Conservation (phyloP, 2,113 vertebrate genomes). For the Propithecus coquereli region DNA sequence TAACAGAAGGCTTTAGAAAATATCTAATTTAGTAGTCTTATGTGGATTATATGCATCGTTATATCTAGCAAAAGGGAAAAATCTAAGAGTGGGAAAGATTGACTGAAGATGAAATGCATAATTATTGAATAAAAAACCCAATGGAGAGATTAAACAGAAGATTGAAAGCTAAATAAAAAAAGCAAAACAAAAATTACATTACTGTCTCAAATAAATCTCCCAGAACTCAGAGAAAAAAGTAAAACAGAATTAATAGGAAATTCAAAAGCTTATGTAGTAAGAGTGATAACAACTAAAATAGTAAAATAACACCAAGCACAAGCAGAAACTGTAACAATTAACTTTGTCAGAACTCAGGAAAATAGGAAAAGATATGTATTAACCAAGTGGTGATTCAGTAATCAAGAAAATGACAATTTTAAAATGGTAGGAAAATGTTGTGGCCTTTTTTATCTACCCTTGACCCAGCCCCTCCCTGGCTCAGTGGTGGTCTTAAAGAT, state of each 20-base stretch:
- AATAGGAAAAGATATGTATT: background rate
- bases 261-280: background rate
- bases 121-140: background rate
- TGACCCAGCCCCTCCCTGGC: accelerated
- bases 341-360: background rate
- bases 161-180: constrained; percentile 14
- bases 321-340: background rate
- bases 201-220: background rate
- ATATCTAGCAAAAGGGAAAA: background rate
- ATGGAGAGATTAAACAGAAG: background rate
- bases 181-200: background rate
- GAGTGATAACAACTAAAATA: background rate
- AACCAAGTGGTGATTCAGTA: background rate
- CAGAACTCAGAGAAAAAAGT: background rate
- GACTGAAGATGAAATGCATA: background rate
- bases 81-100: background rate
- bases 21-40: background rate
- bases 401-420: background rate
- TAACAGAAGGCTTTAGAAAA: background rate
- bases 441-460: background rate
- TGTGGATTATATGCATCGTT: background rate
- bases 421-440: background rate
- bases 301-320: background rate
- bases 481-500: background rate
- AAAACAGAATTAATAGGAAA: background rate